phyloP scores from a whole-genome alignment of 2,113 vertebrate species.

The Elephantulus edwardii region DNA sequence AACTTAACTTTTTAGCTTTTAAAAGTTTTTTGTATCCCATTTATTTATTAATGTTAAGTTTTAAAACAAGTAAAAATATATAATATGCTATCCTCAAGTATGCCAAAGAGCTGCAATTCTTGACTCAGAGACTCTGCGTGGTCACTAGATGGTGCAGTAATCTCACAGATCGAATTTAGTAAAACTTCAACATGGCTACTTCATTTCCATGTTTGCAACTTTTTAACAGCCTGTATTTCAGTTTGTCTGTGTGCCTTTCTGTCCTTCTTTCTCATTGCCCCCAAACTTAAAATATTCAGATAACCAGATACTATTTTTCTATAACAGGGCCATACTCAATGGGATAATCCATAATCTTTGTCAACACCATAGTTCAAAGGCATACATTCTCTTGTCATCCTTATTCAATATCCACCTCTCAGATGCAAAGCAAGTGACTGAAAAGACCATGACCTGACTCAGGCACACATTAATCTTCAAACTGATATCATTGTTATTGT shows the following conservation, averaged over 20 bases:
- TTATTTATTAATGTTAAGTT: not conserved
- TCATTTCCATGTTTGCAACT: not conserved
- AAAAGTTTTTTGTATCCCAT: not conserved
- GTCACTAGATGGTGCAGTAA: slow-evolving; percentile 20
- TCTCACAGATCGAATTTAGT: not conserved
- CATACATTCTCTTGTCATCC: too few relatives aligned
- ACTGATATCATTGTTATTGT: too few relatives aligned
- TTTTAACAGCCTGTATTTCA: not conserved
- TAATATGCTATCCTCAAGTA: slow-evolving; percentile 23
- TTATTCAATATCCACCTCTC: too few relatives aligned
- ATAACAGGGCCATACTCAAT: too few relatives aligned
- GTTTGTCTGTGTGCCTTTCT: not conserved
- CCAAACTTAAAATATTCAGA: not conserved
- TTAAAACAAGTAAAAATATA: slow-evolving; percentile 1
- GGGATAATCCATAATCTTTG: too few relatives aligned
- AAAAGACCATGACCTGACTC: too few relatives aligned
- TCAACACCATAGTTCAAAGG: too few relatives aligned
- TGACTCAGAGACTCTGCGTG: not conserved
- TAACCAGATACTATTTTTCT: too few relatives aligned
- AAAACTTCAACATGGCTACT: not conserved
- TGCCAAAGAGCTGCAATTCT: not conserved
- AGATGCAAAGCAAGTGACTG: too few relatives aligned
- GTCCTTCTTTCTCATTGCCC: not conserved
- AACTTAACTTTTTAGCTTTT: not conserved
- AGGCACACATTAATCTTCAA: too few relatives aligned